Conservation (phyloP, 2,888 invertebrate genomes). For the Miltochrista miniata region DNA sequence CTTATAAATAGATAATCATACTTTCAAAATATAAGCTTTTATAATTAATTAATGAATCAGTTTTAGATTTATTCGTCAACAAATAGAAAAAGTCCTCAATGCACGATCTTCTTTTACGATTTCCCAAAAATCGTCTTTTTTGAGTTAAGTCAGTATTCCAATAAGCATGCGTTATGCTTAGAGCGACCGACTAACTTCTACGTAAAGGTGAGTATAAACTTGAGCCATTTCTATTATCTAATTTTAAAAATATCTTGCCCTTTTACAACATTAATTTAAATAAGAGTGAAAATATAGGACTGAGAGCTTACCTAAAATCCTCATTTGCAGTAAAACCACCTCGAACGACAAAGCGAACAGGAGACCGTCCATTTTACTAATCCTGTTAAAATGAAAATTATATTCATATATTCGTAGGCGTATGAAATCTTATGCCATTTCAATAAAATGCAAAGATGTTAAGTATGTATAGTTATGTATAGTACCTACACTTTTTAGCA, state of each 20-base stretch:
- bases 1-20: too few species aligned
- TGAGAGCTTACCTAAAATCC: constrained; percentile 56
- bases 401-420: constrained; percentile 8
- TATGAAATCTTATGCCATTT: not conserved
- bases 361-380: constrained; percentile 62
- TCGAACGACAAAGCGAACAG: constrained; percentile 67
- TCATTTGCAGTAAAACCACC: constrained; percentile 65
- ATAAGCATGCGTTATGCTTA: constrained; percentile 1
- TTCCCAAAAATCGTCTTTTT: too few species aligned
- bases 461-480: not conserved
- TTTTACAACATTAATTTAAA: not conserved
- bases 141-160: constrained; percentile 8
- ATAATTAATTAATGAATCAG: constrained; percentile 2
- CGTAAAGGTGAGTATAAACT: too few species aligned
- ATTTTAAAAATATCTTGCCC: too few species aligned
- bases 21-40: too few species aligned
- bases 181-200: too few species aligned
- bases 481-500: too few species aligned
- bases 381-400: constrained; percentile 35
- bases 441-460: not conserved
- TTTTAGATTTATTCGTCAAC: not conserved
- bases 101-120: too few species aligned
- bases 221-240: too few species aligned
- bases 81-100: too few species aligned
- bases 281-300: not conserved